Percentiles rank a stretch among this genome's conserved stretches.
These are phyloP conservation scores for Podargus strigoides DNA, from an alignment of 2,797 vertebrate genomes.

Conservation along the genomic window DNA sequence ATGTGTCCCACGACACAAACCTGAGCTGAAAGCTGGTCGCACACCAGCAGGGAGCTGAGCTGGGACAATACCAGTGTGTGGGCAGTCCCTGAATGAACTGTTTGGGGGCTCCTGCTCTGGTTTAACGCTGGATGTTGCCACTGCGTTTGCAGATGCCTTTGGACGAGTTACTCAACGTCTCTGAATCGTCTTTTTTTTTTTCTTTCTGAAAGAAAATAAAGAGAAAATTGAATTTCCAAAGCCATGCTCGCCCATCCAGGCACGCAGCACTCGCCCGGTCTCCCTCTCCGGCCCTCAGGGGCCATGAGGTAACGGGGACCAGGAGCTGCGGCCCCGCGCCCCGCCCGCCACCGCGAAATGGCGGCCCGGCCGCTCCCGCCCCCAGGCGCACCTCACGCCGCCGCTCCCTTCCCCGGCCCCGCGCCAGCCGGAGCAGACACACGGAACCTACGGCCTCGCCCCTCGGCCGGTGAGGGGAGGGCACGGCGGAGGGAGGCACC, in stretches of 20 bases:
- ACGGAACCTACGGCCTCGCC: too few species aligned
- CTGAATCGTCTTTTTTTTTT: not conserved
- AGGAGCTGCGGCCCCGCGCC: not conserved
- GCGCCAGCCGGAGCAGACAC: not conserved
- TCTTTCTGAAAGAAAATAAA: not conserved
- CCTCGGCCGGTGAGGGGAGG: rapidly evolving
- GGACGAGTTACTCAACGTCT: not conserved
- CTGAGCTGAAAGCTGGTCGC: rapidly evolving
- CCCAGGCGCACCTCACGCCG: rapidly evolving
- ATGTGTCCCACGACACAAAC: not conserved
- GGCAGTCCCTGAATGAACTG: not conserved
- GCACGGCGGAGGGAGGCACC: rapidly evolving
- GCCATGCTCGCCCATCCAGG: too few species aligned
- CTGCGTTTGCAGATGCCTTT: not conserved
- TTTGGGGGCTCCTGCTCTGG: not conserved
- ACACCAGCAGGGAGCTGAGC: not conserved
- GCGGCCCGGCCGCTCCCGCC: not conserved
- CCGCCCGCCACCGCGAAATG: not conserved
- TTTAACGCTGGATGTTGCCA: too few species aligned
- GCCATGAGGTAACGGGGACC: not conserved
- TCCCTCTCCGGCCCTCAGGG: not conserved
- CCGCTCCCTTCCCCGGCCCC: not conserved
- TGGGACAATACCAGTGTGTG: rapidly evolving
- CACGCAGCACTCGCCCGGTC: not conserved
- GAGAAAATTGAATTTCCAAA: not conserved